Base-by-base conservation (phyloP, 2,113 vertebrate species). In the Saiga tatarica region DNA sequence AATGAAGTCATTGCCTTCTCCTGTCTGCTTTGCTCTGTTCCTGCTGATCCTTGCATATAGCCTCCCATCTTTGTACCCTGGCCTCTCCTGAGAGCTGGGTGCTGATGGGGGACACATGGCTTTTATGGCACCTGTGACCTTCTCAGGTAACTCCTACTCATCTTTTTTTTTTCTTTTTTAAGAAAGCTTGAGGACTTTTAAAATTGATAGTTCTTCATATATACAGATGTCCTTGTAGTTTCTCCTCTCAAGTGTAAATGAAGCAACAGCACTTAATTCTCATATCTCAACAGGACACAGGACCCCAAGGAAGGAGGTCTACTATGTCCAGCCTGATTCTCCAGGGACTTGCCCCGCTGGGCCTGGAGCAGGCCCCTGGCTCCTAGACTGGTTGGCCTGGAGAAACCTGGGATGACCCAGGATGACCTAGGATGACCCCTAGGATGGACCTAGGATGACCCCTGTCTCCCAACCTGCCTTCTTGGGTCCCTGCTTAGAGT, bases 171-270 rank as follows among this genome's bases (percentile, higher is more conserved):
- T 76, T 76, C 36, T 67, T 71, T 21, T 71, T 71, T 74, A 76
- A 74, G 87, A 83, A 74, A 89, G 89, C 81, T 84, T 90, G 81
- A 89, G 59, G 94, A 47, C 85, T 93, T 97, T 98, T 98, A 13
- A 39, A 39, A 98, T 97, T 97, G 87, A 85, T 67, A 91, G 90
- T 92, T 93, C 92, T 96, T 93, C 91, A 91, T 21, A 84, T 42
- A 95, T 87, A 97, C 62, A 96, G 45, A 97, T 23, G 12, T 94
- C 95, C 59, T 96, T 85, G 84, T 21, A 10, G 55, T 50, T 95
- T 42, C 39, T 76, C 91, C 85, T 90, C 76, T 97, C 95, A 90
- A 94, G 84, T 89, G 78, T 96, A 94, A 90, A 90, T 36, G 21
- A 97, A 93, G 50, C 45, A 84, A 23, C 17, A 85, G 53, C 33